Conservation (phyloP, 2,113 vertebrate genomes). For the Centropus bengalensis region DNA sequence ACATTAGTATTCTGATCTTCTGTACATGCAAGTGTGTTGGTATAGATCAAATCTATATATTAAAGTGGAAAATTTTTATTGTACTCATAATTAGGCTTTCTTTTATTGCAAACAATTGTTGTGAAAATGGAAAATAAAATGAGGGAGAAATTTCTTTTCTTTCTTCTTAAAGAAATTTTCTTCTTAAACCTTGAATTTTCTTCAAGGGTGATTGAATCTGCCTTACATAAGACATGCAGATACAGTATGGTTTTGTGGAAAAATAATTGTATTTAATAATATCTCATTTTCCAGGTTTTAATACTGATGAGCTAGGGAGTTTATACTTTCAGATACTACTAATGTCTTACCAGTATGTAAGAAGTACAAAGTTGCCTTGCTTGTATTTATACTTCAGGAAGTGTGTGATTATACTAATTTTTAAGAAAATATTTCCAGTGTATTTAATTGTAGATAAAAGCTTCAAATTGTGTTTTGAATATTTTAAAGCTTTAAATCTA, state of each 20-base stretch:
- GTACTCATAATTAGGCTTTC: neutral
- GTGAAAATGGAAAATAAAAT: neutral
- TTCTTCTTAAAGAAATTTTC: neutral
- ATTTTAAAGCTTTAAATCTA: neutral
- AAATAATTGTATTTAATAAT: constrained; percentile 18
- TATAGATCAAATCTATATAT: neutral
- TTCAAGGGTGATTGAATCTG: neutral
- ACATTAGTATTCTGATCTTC: neutral
- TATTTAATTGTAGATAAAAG: neutral
- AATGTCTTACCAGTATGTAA: neutral
- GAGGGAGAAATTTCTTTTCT: neutral
- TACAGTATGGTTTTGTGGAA: neutral
- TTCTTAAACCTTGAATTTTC: too few species aligned
- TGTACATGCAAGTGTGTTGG: neutral
- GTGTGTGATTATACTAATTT: neutral
- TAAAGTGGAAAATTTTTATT: neutral
- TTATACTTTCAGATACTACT: neutral
- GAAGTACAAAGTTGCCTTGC: neutral
- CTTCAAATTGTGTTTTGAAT: neutral
- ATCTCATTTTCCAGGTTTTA: neutral
- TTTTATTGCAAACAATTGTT: neutral
- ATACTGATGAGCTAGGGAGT: neutral
- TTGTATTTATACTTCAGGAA: neutral
- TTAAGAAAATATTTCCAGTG: neutral
- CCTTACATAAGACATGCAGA: neutral